Evolutionary conservation across 2,888 invertebrate species (phyloP).

Genomic region (Napeogenes inachia): DNA sequence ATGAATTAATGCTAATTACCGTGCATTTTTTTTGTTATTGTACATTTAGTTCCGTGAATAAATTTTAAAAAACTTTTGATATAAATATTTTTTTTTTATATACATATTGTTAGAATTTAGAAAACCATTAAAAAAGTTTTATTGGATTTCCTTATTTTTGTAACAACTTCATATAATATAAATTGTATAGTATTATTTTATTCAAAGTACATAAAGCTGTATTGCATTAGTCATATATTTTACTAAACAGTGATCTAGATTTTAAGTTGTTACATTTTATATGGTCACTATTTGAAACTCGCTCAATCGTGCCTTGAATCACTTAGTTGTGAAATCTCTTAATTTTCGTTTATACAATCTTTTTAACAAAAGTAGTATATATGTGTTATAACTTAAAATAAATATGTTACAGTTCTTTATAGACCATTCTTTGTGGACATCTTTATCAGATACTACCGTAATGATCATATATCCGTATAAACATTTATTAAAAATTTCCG

Average conservation of each 20-base stretch:
- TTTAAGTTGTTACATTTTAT: constrained; percentile 40
- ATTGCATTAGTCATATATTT: constrained; percentile 23
- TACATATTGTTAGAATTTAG: no score
- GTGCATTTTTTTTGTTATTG: constrained; percentile 1
- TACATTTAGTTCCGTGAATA: constrained; percentile 8
- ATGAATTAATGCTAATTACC: constrained; percentile 7
- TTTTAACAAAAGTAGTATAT: no score
- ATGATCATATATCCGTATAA: no score
- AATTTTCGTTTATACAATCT: constrained; percentile 11
- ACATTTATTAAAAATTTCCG: no score
- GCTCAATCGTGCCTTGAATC: constrained; percentile 44
- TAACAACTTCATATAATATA: no score
- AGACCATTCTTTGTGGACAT: no score
- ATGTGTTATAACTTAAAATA: no score
- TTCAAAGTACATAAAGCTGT: no score
- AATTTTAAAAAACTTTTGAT: constrained; percentile 7
- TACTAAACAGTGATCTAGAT: constrained; percentile 45
- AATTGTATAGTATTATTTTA: no score
- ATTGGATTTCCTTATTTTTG: no score
- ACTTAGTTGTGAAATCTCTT: constrained; percentile 34
- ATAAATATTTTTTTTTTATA: neutral
- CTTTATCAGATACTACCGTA: no score
- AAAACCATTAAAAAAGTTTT: no score
- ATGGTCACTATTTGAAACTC: constrained; percentile 51
- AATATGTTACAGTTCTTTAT: neutral